These are phyloP conservation scores for Lophochroa leadbeateri DNA, from an alignment of 2,113 vertebrate species.

Conservation along the genomic window DNA sequence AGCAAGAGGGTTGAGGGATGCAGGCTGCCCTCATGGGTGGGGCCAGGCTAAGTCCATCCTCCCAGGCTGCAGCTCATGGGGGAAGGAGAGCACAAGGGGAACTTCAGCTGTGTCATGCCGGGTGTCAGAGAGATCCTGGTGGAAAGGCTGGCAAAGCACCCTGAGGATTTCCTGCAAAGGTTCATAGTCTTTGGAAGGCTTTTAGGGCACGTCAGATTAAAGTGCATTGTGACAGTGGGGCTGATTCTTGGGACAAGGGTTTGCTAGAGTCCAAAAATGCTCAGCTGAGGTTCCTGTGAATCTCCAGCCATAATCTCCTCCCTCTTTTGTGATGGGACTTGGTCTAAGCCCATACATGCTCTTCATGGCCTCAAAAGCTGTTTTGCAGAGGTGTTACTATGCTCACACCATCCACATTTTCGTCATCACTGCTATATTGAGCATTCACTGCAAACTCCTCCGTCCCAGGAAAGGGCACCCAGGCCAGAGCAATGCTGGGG, in stretches of 20 bases:
- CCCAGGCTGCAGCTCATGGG: fast-evolving
- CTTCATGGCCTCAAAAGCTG: background rate
- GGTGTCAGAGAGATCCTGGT: background rate
- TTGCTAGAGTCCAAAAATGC: background rate
- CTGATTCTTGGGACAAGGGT: background rate
- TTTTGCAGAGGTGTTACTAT: background rate
- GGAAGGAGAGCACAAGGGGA: background rate
- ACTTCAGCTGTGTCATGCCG: fast-evolving
- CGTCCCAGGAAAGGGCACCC: background rate
- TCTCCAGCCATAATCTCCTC: fast-evolving
- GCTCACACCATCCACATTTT: background rate
- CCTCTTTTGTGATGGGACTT: background rate
- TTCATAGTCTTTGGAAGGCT: background rate
- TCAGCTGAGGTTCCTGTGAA: background rate
- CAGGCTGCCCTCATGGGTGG: background rate
- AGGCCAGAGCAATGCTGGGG: background rate
- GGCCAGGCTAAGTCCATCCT: background rate
- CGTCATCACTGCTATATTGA: background rate
- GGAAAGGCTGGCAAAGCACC: background rate
- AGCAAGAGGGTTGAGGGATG: background rate
- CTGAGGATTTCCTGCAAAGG: background rate
- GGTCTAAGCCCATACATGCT: background rate
- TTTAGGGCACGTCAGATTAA: background rate
- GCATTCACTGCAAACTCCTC: background rate
- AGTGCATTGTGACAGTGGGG: background rate